Base-by-base conservation (phyloP, 2,888 invertebrate species). In the Harpalus rufipes region DNA sequence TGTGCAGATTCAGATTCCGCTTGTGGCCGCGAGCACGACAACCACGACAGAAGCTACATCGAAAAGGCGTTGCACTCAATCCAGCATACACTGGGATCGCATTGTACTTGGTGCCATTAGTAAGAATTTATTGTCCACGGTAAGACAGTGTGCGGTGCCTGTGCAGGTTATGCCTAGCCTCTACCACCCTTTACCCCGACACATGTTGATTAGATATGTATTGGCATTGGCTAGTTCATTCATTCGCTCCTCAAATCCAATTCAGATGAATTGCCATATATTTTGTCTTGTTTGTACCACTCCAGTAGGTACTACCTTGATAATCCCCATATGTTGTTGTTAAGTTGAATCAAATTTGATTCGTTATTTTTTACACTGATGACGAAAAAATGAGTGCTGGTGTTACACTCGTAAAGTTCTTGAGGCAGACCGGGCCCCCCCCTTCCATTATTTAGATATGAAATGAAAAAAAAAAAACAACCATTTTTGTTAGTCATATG, bases 51-150 rank as follows among this genome's bases (percentile, higher is more conserved):
- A 84, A 65, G 79, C 89, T 89, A 91, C 91, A 91, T 88, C 89
- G 91, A 91, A 91, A 91, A 91, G 91, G 91, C 91, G 91, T 91
- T 90, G 88, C 91, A 89, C 88, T 89, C 89, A 90, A 90, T 90
- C 89, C 89, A 88, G 89, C 89, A 89, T 89, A 89, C 80, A 90
- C 90, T 89, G 90, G 89, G 89, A 87, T 88, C 89, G 89, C 90
- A 91, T 91, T 91, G 91, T 91, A 90, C 89, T 90, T 88, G 86
- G 83, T 90, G 90, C 91, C 90, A 91, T 91, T 91, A 90, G 89
- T 88, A 89, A 89, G 88, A 90, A 91, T 91, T 91, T 91, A 91
- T 91, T 89, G 90, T 90, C 89, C 89, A 88, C 87, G 88, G 78
- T 84, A 84, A 84, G 84, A 84, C 78, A 84, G 61, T 78, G 59